These are phyloP conservation scores for Pocillopora damicornis DNA, from an alignment of 64 coral and sea anemone species.

Conservation along the genomic window DNA sequence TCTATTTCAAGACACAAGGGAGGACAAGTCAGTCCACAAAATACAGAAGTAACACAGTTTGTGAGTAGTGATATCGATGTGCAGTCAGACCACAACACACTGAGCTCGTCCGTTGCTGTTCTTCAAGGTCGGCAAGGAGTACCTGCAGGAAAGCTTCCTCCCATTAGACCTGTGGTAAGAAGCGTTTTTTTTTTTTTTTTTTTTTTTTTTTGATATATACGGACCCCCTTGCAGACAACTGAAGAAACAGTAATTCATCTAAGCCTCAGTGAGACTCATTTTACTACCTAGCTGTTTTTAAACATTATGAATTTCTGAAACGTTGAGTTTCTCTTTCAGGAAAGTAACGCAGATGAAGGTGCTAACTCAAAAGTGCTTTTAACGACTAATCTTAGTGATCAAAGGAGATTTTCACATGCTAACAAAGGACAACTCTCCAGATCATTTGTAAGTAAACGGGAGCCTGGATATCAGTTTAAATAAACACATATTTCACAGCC, in stretches of 20 bases:
- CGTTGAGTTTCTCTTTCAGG: constrained; percentile 25
- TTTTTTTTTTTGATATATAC: background rate
- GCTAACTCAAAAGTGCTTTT: background rate
- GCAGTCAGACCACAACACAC: constrained; percentile 21
- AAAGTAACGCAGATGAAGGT: constrained; percentile 14
- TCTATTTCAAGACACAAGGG: constrained; percentile 65
- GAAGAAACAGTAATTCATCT: background rate
- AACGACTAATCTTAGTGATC: background rate
- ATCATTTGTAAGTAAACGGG: constrained; percentile 80
- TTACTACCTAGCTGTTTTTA: background rate
- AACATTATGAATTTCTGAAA: no score
- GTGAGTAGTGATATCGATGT: constrained; percentile 51
- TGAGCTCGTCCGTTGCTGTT: constrained; percentile 17
- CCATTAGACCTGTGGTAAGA: constrained; percentile 43
- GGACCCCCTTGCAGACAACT: background rate
- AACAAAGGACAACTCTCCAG: constrained; percentile 81
- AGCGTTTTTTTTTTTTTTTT: background rate
- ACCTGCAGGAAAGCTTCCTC: constrained; percentile 83
- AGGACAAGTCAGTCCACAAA: constrained; percentile 77
- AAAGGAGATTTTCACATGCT: constrained; percentile 68
- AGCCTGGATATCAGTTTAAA: background rate
- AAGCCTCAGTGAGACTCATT: background rate
- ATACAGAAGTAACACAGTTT: constrained; percentile 60
- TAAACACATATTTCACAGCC: no score
- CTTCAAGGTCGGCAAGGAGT: constrained; percentile 65